Evolutionary conservation across 2,113 vertebrate species (phyloP).

Genomic region (Pterophyllum scalare): DNA sequence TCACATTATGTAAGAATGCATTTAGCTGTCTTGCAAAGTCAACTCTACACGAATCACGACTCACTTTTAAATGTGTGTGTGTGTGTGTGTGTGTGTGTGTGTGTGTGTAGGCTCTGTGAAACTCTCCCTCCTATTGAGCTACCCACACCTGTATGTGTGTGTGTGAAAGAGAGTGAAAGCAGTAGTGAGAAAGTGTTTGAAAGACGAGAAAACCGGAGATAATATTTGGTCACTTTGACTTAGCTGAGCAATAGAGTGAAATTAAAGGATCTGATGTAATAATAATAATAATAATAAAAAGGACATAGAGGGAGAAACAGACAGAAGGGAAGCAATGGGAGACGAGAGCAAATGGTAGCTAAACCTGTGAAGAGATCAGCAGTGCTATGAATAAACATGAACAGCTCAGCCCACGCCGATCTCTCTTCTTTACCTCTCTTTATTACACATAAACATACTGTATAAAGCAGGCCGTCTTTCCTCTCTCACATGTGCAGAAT

Average conservation of each 20-base stretch:
- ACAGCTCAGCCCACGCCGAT: constrained; percentile 57
- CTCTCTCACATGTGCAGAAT: background rate
- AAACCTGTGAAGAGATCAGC: constrained; percentile 67
- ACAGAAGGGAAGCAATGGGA: constrained; percentile 1
- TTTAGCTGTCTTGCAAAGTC: constrained; percentile 20
- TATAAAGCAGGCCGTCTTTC: background rate
- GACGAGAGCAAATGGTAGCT: constrained; percentile 44
- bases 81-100: constrained; percentile 39
- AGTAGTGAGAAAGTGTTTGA: constrained; percentile 15
- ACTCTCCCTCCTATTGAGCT: constrained; percentile 15
- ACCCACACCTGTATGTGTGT: constrained; percentile 36
- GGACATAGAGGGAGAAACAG: background rate
- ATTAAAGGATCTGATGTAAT: constrained; percentile 10
- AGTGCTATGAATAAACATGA: constrained; percentile 75
- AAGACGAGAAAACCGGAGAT: background rate
- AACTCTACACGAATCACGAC: constrained; percentile 51
- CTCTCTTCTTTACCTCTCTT: constrained; percentile 49
- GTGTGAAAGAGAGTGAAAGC: constrained; percentile 12
- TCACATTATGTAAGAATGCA: background rate
- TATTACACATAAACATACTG: constrained; percentile 33
- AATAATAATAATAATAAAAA: background rate
- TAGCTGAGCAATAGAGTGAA: background rate
- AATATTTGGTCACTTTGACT: constrained; percentile 1
- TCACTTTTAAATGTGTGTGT: constrained; percentile 10
- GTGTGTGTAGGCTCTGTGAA: constrained; percentile 32